Percentiles rank a stretch among this genome's conserved stretches.
Evolutionary conservation across 1,140 invertebrate species (phyloP).

Genomic region (Antheraea pernyi): DNA sequence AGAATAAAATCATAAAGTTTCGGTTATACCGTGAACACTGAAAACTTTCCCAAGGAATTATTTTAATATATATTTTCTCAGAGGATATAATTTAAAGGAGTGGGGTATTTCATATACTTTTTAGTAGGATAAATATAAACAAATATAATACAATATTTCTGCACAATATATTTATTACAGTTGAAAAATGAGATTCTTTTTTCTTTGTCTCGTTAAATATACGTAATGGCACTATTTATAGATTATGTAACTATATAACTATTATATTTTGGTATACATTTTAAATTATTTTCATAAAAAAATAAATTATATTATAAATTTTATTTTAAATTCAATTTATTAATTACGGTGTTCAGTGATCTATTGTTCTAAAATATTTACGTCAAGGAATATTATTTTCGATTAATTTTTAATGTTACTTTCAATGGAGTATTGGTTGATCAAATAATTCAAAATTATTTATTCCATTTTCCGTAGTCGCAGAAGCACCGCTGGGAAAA

Average conservation of each 20-base stretch:
- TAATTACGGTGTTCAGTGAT: too few species aligned
- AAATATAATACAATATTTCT: background rate
- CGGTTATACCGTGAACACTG: too few species aligned
- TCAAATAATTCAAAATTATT: constrained; percentile 10
- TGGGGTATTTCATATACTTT: too few species aligned
- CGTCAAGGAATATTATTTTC: background rate
- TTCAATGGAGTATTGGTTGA: constrained; percentile 2
- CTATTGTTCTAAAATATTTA: background rate
- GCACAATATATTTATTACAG: background rate
- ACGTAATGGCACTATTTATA: background rate
- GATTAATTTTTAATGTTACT: background rate
- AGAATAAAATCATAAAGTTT: too few species aligned
- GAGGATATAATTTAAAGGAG: too few species aligned
- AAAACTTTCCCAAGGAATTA: too few species aligned
- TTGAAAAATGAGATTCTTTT: background rate
- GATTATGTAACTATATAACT: background rate
- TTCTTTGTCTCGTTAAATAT: background rate
- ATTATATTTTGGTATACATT: too few species aligned
- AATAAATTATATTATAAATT: too few species aligned
- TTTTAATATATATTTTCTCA: too few species aligned
- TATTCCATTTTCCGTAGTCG: background rate
- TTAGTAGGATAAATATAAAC: background rate
- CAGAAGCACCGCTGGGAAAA: constrained; percentile 19
- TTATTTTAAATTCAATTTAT: too few species aligned
- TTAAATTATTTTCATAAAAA: too few species aligned